A percentile compares a stretch with the other conserved stretches of the same genome.
phyloP scores from a whole-genome alignment of 2,888 invertebrate genomes.

The Neocrepidodera transversa region DNA sequence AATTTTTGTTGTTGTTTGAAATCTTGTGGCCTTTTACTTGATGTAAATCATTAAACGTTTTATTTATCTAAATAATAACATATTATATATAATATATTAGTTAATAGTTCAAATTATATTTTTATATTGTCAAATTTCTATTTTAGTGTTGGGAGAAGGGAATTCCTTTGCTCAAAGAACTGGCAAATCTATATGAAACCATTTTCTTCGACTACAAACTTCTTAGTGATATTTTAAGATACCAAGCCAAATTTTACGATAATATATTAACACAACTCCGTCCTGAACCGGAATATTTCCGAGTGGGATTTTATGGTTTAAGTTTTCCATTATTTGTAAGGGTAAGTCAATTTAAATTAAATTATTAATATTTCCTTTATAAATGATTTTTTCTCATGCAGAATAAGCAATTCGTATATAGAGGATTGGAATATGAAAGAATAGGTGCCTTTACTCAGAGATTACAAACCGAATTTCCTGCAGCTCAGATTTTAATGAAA shows the following conservation, averaged over 20 bases:
- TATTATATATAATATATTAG: no score
- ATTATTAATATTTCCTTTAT: constrained; percentile 3
- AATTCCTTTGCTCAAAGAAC: constrained; percentile 87
- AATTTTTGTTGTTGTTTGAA: no score
- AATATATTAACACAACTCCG: constrained; percentile 87
- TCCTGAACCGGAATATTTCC: constrained; percentile 93
- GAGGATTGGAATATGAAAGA: constrained; percentile 93
- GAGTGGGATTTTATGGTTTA: constrained; percentile 94
- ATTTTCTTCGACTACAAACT: constrained; percentile 88
- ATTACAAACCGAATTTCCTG: constrained; percentile 91
- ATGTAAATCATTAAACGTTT: no score
- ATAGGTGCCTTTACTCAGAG: constrained; percentile 94
- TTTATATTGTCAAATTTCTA: no score
- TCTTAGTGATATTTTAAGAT: constrained; percentile 81
- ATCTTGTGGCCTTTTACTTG: no score
- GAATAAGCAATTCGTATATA: constrained; percentile 95
- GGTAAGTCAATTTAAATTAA: constrained; percentile 64
- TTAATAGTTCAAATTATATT: no score
- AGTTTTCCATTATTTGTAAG: constrained; percentile 94
- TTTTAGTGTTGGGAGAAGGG: constrained; percentile 94
- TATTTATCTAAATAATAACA: no score
- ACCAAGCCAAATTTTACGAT: constrained; percentile 89
- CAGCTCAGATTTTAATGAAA: constrained; percentile 91
- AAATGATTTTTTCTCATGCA: constrained; percentile 59
- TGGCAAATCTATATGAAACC: constrained; percentile 86